Conservation (phyloP, 2,888 invertebrate species). For the Drosophila nr. perissopoda region DNA sequence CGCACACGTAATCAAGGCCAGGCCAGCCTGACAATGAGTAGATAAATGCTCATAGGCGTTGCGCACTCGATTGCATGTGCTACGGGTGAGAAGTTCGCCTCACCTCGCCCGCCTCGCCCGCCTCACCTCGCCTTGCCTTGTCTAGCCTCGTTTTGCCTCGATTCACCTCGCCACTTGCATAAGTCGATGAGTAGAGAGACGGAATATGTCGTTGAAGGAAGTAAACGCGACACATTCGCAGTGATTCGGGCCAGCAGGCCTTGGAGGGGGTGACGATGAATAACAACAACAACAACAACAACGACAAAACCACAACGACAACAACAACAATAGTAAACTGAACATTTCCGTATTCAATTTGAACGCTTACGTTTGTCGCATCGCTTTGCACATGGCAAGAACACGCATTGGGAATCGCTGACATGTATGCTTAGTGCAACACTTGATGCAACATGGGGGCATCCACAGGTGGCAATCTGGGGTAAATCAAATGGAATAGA, state of each 20-base stretch:
- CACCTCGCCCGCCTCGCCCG: neutral
- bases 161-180: slow-evolving; percentile 23
- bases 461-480: slow-evolving; percentile 5
- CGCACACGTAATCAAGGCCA: slow-evolving; percentile 13
- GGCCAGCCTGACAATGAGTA: slow-evolving; percentile 5
- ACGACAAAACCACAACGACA: neutral
- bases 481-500: slow-evolving; percentile 6
- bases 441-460: slow-evolving; percentile 27
- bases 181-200: slow-evolving; percentile 30
- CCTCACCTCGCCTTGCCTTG: neutral
- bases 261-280: slow-evolving; percentile 10
- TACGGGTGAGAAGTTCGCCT: slow-evolving; percentile 11
- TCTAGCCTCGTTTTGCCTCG: neutral
- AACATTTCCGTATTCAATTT: slow-evolving; percentile 42
- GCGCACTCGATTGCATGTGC: slow-evolving; percentile 34
- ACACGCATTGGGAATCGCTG: slow-evolving; percentile 35
- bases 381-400: slow-evolving; percentile 37
- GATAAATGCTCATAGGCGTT: slow-evolving; percentile 32
- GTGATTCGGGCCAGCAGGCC: neutral
- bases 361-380: slow-evolving; percentile 21
- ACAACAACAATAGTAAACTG: slow-evolving; percentile 1
- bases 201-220: slow-evolving; percentile 35
- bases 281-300: slow-evolving; percentile 11
- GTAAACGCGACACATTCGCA: slow-evolving; percentile 10
- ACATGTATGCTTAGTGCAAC: slow-evolving; percentile 9